These are phyloP conservation scores for Eupeodes luniger DNA, from an alignment of 2,888 invertebrate genomes.

Conservation along the genomic window DNA sequence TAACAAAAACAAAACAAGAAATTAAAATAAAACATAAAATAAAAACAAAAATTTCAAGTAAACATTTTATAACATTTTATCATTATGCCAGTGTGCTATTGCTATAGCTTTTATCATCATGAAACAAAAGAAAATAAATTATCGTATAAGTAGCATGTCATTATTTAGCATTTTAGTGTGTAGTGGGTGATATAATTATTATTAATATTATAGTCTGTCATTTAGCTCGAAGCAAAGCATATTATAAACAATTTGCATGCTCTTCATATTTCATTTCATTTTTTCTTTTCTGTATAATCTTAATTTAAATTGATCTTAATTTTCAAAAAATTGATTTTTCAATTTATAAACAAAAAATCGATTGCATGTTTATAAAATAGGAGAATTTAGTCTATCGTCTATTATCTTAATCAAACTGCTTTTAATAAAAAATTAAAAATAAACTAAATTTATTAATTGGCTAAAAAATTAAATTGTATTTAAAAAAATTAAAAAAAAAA, in stretches of 20 bases:
- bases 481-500: constrained; percentile 35
- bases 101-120: constrained; percentile 54
- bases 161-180: constrained; percentile 47
- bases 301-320: constrained; percentile 15
- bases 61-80: constrained; percentile 36
- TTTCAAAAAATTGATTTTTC: constrained; percentile 15
- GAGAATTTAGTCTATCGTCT: constrained; percentile 62
- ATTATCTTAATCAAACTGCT: constrained; percentile 68
- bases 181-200: constrained; percentile 24
- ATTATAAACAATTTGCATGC: constrained; percentile 52
- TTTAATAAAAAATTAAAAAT: constrained; percentile 45
- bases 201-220: constrained; percentile 41
- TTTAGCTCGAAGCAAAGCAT: constrained; percentile 47
- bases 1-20: constrained; percentile 29
- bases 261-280: constrained; percentile 65
- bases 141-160: constrained; percentile 48
- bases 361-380: constrained; percentile 64
- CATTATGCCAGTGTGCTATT: constrained; percentile 53
- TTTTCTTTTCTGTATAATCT: constrained; percentile 1
- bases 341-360: not conserved
- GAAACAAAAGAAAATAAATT: not conserved
- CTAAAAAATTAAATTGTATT: constrained; percentile 69
- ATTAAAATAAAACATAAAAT: constrained; percentile 35
- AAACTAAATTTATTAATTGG: constrained; percentile 63
- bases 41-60: constrained; percentile 46